Evolutionary conservation across 1,140 invertebrate species (phyloP), one percentile per base, ranked within the genome.

Genomic region (Apis dorsata): DNA sequence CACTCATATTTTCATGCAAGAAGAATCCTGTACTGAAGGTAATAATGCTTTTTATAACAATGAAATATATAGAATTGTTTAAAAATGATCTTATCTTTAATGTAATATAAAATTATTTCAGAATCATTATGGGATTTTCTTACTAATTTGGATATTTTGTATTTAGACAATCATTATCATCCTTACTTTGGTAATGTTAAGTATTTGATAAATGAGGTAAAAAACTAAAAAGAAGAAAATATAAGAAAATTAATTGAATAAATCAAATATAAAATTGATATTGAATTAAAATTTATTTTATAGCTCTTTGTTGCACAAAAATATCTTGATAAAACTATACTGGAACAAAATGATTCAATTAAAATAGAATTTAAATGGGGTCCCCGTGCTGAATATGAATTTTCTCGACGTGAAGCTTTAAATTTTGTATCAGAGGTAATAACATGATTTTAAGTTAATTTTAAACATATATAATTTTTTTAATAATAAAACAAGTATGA

Each of bases 1-100:
- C 4, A 24, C 86, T 19, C 92, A 93, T 66, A 91, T 93, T 62
- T 93, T 90, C 63, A 93, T 93, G 92, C 75, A 34, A 24, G 88
- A 89, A 57, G 87, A 90, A 62, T 49, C 65, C 0, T 90, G 88
- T 60, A 86, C 51, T 17, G 89, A 93, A 90, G 91, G 92, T 93
- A 87, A 17, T 28, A 71, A 13, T 28, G 8, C 60, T 12, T n/a
- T n/a, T 21, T 4, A 44, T 44, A 44, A 44, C 34, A 44, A 44
- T 28, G 44, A 44, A 57, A 34, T 70, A 62, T 34, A 44, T 59
- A 24, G 62, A 17, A 19, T 59, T 55, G 10, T 3, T 24, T 13
- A n/a, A 57, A 4, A 21, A 34, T 55, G 4, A 63, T n/a, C 0
- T 49, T 44, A 55, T 59, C 62, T 21, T 63, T 0, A 15, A 73